A percentile compares a stretch with the other conserved stretches of the same genome.
Conservation (phyloP, 2,888 invertebrate genomes). For the Drosophila rellima region DNA sequence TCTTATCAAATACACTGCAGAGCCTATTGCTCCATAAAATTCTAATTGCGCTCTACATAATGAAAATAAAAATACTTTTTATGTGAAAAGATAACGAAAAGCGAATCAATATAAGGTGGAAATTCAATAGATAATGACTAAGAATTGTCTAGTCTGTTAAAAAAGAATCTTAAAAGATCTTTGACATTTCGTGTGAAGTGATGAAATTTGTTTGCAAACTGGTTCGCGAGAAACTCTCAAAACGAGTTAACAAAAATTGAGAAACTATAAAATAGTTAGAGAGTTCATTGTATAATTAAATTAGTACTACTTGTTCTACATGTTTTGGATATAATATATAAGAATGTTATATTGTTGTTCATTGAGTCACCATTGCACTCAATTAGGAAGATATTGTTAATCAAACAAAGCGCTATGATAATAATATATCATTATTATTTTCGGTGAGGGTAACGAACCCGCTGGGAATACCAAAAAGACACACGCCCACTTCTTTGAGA, state of each 20-base stretch:
- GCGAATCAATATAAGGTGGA: neutral
- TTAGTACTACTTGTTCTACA: slow-evolving; percentile 1
- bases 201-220: neutral
- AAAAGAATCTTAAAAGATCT: neutral
- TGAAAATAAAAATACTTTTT: neutral
- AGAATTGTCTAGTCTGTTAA: neutral
- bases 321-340: neutral
- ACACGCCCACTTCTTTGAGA: slow-evolving; percentile 7
- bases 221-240: neutral
- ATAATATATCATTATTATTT: neutral
- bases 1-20: slow-evolving; percentile 15
- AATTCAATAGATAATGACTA: slow-evolving; percentile 6
- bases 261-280: neutral
- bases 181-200: slow-evolving; percentile 6
- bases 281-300: neutral
- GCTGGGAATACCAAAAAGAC: neutral
- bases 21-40: slow-evolving; percentile 11
- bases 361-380: slow-evolving; percentile 19
- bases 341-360: neutral
- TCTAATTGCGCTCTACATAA: slow-evolving; percentile 5
- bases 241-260: slow-evolving; percentile 11
- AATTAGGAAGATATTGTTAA: slow-evolving; percentile 49
- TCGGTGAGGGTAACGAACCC: slow-evolving; percentile 21
- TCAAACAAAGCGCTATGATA: slow-evolving; percentile 20
- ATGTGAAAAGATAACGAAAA: slow-evolving; percentile 7